Percentiles rank a stretch among this genome's conserved stretches.
These are phyloP conservation scores for Tenthredo notha DNA, from an alignment of 2,888 invertebrate species.

Conservation along the genomic window DNA sequence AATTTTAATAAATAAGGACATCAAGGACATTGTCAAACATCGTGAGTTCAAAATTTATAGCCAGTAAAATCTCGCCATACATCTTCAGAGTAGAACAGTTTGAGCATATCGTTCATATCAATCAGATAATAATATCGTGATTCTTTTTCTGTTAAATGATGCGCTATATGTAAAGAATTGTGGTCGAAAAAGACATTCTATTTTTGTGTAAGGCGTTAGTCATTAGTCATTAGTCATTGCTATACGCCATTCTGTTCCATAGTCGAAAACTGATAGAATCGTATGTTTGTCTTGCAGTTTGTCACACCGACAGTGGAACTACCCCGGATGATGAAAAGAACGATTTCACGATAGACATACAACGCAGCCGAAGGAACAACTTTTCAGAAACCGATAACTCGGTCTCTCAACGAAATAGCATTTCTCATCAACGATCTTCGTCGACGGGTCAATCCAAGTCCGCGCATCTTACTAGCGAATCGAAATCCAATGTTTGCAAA, in stretches of 20 bases:
- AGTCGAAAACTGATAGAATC: conserved; percentile 1
- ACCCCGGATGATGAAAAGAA: not conserved
- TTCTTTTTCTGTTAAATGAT: not conserved
- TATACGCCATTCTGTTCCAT: not conserved
- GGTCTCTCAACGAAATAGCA: not conserved
- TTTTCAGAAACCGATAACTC: not conserved
- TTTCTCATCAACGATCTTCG: not conserved
- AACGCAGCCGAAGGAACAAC: not conserved
- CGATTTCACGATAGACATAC: conserved; percentile 9
- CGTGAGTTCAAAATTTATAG: no score
- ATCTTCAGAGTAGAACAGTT: not conserved
- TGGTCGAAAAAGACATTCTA: not conserved
- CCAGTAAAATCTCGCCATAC: not conserved
- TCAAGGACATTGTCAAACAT: not conserved
- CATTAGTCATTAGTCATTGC: not conserved
- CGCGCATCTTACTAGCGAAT: conserved; percentile 14
- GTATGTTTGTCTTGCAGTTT: not conserved
- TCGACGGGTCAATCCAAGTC: not conserved
- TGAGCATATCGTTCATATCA: not conserved
- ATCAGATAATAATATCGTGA: not conserved
- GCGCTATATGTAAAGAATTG: not conserved
- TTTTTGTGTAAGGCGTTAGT: not conserved
- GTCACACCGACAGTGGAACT: not conserved
- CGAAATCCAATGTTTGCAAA: conserved; percentile 9
- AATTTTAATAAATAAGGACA: not conserved